These are phyloP conservation scores for Drosophila nebulosa DNA, from an alignment of 1,140 invertebrate genomes.

Conservation along the genomic window DNA sequence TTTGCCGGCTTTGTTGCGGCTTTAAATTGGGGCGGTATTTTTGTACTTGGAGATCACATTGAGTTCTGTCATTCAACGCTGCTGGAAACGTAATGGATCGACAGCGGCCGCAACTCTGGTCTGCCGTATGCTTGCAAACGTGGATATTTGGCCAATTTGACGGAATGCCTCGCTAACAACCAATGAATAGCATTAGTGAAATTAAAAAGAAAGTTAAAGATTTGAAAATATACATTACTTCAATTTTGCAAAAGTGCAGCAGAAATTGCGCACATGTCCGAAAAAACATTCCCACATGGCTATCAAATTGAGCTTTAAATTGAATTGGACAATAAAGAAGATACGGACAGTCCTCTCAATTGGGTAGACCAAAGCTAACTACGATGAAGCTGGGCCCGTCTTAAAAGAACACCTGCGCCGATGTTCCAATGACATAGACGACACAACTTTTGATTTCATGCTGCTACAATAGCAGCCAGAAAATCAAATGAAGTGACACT, in stretches of 20 bases:
- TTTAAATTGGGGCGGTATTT: too few species aligned
- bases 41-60: constrained; percentile 3
- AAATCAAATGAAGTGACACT: too few species aligned
- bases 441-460: not conserved
- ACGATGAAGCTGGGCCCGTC: too few species aligned
- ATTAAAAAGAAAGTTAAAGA: not conserved
- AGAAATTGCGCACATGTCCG: not conserved
- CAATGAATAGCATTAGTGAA: not conserved
- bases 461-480: not conserved
- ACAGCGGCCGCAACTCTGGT: constrained; percentile 1
- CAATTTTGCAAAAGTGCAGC: not conserved
- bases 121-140: constrained; percentile 3
- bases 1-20: too few species aligned
- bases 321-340: too few species aligned
- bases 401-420: not conserved
- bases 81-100: not conserved
- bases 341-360: too few species aligned
- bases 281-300: not conserved
- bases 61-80: too few species aligned
- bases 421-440: not conserved
- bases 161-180: not conserved
- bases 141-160: not conserved
- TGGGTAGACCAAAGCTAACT: too few species aligned
- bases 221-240: too few species aligned
- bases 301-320: too few species aligned